These are phyloP conservation scores for Catharus bicknelli DNA, from an alignment of 2,113 vertebrate genomes.

Conservation along the genomic window DNA sequence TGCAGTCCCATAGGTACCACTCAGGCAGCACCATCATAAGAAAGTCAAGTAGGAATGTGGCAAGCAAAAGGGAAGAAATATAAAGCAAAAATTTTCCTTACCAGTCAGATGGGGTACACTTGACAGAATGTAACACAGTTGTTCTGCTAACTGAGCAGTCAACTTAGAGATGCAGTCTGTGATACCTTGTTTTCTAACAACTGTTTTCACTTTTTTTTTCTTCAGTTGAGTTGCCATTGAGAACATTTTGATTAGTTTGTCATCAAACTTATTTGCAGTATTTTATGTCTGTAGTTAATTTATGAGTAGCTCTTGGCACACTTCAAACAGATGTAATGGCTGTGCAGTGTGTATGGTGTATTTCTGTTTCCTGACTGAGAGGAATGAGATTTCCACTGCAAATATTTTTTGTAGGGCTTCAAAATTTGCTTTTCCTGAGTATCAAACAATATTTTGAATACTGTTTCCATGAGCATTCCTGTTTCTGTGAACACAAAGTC, in stretches of 20 bases:
- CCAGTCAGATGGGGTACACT: rapidly evolving
- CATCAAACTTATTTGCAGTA: slow-evolving; percentile 46
- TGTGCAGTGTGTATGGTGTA: not conserved
- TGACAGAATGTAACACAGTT: not conserved
- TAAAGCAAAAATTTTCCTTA: not conserved
- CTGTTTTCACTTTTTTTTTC: not conserved
- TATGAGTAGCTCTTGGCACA: slow-evolving; percentile 52
- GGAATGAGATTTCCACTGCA: slow-evolving; percentile 57
- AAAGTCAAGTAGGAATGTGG: not conserved
- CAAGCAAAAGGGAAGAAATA: not conserved
- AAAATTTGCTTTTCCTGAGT: slow-evolving; percentile 52
- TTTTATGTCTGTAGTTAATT: slow-evolving; percentile 37
- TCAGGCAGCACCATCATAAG: not conserved
- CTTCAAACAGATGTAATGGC: slow-evolving; percentile 24
- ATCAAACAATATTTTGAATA: slow-evolving; percentile 62
- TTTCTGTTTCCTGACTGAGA: slow-evolving; percentile 56
- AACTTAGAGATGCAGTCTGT: not conserved
- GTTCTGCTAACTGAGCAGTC: not conserved
- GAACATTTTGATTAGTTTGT: slow-evolving; percentile 37
- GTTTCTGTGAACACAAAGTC: slow-evolving; percentile 50
- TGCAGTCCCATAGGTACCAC: not conserved
- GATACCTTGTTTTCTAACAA: slow-evolving; percentile 1
- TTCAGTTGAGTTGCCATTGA: not conserved
- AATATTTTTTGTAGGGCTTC: slow-evolving; percentile 50
- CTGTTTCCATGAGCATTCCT: slow-evolving; percentile 46